Percentiles rank a stretch among this genome's conserved stretches.
phyloP scores from a whole-genome alignment of 2,113 vertebrate species.

The Aegithalos caudatus region DNA sequence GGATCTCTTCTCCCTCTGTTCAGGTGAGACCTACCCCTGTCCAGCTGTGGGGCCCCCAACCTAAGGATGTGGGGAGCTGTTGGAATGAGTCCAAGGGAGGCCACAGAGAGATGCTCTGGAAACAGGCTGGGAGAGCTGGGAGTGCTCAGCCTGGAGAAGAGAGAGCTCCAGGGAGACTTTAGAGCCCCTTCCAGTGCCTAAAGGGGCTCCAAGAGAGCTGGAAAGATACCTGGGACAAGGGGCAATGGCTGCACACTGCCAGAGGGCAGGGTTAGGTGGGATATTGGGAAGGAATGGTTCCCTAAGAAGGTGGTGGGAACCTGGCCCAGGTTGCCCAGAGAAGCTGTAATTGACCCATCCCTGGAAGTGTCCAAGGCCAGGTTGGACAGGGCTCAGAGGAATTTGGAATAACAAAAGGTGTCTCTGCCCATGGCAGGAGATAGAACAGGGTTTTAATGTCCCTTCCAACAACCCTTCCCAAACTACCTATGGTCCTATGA shows the following conservation, averaged over 20 bases:
- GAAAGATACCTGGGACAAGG: not conserved
- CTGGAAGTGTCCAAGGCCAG: not conserved
- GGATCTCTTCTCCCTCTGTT: not conserved
- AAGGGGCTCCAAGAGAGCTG: not conserved
- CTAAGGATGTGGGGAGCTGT: not conserved
- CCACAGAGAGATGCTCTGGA: not conserved
- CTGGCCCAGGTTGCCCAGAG: not conserved
- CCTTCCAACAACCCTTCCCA: not conserved
- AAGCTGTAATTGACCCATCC: not conserved
- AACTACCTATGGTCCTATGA: not conserved
- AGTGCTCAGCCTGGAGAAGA: not conserved
- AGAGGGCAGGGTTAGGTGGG: not conserved
- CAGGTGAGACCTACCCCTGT: not conserved
- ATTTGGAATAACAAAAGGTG: fast-evolving
- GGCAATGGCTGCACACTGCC: not conserved
- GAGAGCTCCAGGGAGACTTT: not conserved
- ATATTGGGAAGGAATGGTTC: not conserved
- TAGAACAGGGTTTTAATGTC: not conserved
- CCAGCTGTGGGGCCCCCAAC: not conserved
- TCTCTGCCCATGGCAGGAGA: not conserved
- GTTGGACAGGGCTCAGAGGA: fast-evolving
- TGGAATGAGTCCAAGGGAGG: not conserved
- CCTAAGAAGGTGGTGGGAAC: not conserved
- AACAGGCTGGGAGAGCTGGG: not conserved
- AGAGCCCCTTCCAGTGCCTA: not conserved